phyloP scores from a whole-genome alignment of 2,113 vertebrate genomes.

The Meleagris gallopavo region DNA sequence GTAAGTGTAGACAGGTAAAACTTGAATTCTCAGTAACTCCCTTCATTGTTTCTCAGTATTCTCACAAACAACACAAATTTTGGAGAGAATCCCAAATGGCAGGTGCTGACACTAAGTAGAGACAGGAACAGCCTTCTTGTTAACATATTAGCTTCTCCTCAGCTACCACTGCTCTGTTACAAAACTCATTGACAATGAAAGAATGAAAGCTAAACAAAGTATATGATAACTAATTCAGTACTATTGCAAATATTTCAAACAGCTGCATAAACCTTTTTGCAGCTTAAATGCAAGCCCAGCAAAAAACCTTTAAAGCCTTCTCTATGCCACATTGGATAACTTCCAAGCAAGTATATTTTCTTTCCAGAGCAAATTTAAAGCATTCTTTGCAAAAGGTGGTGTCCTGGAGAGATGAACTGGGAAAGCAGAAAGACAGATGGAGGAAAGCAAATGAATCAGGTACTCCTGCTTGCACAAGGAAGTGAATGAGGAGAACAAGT shows the following conservation, averaged over 20 bases:
- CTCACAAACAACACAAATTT: conserved; percentile 42
- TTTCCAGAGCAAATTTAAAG: conserved; percentile 61
- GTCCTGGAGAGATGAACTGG: conserved; percentile 59
- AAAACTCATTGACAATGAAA: conserved; percentile 69
- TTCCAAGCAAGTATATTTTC: conserved; percentile 52
- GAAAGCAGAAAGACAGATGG: conserved; percentile 70
- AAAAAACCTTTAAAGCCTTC: not conserved
- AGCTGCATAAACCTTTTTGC: conserved; percentile 1
- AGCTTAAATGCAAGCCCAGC: conserved; percentile 18
- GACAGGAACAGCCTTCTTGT: conserved; percentile 68
- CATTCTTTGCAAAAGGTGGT: conserved; percentile 66
- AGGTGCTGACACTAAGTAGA: conserved; percentile 69
- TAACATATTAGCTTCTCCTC: conserved; percentile 64
- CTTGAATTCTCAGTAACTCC: not conserved
- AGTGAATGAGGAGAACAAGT: conserved; percentile 51
- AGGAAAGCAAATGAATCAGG: conserved; percentile 63
- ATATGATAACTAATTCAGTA: conserved; percentile 38
- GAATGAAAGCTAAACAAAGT: conserved; percentile 59
- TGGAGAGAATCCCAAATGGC: conserved; percentile 70
- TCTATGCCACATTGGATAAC: not conserved
- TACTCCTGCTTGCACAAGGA: conserved; percentile 43
- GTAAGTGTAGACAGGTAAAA: not conserved
- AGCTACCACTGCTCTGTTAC: conserved; percentile 62
- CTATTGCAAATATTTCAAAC: conserved; percentile 23
- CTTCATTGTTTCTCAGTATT: conserved; percentile 34